Conservation (phyloP, 2,797 vertebrate genomes). For the Semaprochilodus insignis region DNA sequence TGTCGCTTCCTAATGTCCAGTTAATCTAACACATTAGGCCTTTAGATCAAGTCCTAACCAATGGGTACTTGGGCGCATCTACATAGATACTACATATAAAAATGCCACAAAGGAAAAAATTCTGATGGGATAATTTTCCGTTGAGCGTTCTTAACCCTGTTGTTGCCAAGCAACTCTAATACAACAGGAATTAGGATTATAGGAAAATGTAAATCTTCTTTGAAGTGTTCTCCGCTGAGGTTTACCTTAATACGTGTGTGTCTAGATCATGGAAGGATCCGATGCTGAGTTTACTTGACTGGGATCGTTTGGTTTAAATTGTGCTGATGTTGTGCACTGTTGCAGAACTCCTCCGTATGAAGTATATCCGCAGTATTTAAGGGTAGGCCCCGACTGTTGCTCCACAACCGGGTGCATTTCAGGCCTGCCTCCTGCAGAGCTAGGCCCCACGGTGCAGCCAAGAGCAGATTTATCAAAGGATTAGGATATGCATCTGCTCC, state of each 20-base stretch:
- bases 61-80: too few relatives aligned
- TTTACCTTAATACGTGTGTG: not conserved
- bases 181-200: too few relatives aligned
- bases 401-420: conserved; percentile 6
- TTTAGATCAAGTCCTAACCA: too few relatives aligned
- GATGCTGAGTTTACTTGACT: not conserved
- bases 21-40: too few relatives aligned
- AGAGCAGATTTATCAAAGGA: conserved; percentile 73
- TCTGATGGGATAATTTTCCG: too few relatives aligned
- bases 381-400: not conserved
- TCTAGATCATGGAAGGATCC: conserved; percentile 2
- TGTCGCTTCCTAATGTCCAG: too few relatives aligned
- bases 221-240: too few relatives aligned
- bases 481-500: conserved; percentile 73
- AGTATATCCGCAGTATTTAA: not conserved
- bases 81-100: too few relatives aligned
- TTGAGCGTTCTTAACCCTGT: too few relatives aligned
- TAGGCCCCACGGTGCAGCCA: conserved; percentile 58
- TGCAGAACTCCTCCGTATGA: not conserved
- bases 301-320: not conserved
- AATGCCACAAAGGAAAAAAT: too few relatives aligned
- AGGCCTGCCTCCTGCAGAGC: conserved; percentile 37
- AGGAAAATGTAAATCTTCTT: too few relatives aligned
- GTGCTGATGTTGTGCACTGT: conserved; percentile 1
- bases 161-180: too few relatives aligned